Evolutionary conservation across 2,888 invertebrate genomes (phyloP).

Genomic region (Hypolimnas misippus): DNA sequence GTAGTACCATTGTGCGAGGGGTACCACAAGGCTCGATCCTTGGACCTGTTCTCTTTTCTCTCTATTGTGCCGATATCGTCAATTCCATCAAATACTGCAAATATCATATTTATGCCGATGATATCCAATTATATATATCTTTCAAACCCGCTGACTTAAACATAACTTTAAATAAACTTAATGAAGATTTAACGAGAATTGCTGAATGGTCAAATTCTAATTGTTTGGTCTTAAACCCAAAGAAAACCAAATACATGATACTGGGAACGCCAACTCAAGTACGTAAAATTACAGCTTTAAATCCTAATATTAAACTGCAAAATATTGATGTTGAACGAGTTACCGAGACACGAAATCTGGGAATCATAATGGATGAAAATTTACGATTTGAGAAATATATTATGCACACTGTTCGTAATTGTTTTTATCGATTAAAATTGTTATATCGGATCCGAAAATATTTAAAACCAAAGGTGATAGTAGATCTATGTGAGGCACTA

Average conservation of each 20-base stretch:
- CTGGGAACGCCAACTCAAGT: background rate
- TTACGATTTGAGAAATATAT: constrained; percentile 14
- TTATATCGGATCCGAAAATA: constrained; percentile 16
- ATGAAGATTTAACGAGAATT: background rate
- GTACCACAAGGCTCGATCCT: background rate
- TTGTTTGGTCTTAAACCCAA: background rate
- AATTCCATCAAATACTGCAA: background rate
- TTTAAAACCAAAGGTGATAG: background rate
- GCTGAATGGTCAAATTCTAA: background rate
- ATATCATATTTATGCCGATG: constrained; percentile 4
- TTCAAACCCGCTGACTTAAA: background rate
- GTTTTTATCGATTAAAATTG: constrained; percentile 21
- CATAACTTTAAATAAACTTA: background rate
- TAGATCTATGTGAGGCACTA: constrained; percentile 10
- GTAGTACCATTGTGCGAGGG: no score
- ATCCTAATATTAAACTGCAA: background rate
- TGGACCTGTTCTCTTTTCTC: background rate
- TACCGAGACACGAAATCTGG: constrained; percentile 13
- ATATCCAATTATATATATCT: constrained; percentile 7
- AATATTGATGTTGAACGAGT: constrained; percentile 8
- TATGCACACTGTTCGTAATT: background rate
- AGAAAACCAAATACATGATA: background rate
- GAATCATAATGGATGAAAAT: constrained; percentile 17
- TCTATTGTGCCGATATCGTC: background rate
- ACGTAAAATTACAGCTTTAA: background rate